Conservation (phyloP, 2,113 vertebrate genomes). For the Hemiscyllium ocellatum region DNA sequence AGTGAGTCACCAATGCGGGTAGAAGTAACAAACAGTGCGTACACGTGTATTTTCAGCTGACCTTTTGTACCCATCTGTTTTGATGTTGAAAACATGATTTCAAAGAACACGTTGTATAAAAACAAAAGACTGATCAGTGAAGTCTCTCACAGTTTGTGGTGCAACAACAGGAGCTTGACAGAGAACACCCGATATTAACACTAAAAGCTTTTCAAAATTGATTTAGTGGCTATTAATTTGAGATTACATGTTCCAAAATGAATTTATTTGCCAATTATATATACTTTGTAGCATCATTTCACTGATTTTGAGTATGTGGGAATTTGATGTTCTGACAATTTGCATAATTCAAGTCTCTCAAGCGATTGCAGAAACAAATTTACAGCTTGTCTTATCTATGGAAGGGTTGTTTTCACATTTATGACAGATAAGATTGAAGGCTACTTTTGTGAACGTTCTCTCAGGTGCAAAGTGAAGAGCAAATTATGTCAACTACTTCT, state of each 20-base stretch:
- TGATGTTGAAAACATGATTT: constrained; percentile 30
- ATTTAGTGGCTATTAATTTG: background rate
- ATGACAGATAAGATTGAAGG: background rate
- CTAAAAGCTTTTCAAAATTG: constrained; percentile 17
- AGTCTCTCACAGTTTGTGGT: background rate
- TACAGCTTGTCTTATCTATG: background rate
- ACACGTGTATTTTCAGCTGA: constrained; percentile 23
- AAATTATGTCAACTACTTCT: background rate
- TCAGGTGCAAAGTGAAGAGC: background rate
- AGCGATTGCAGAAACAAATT: background rate
- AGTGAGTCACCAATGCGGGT: constrained; percentile 20
- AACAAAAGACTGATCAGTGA: background rate
- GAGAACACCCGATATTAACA: constrained; percentile 16
- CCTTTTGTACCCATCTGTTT: constrained; percentile 37
- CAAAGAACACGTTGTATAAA: constrained; percentile 1
- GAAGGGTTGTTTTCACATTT: constrained; percentile 19
- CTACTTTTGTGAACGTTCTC: background rate
- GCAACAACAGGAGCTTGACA: background rate
- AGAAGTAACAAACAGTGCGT: constrained; percentile 31
- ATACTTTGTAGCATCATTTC: background rate
- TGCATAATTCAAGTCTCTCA: background rate
- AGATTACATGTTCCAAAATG: background rate
- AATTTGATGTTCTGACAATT: background rate
- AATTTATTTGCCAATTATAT: constrained; percentile 1
- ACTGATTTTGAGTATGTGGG: background rate